Conservation (phyloP, 2,888 invertebrate species). For the Neoaliturus tenellus region DNA sequence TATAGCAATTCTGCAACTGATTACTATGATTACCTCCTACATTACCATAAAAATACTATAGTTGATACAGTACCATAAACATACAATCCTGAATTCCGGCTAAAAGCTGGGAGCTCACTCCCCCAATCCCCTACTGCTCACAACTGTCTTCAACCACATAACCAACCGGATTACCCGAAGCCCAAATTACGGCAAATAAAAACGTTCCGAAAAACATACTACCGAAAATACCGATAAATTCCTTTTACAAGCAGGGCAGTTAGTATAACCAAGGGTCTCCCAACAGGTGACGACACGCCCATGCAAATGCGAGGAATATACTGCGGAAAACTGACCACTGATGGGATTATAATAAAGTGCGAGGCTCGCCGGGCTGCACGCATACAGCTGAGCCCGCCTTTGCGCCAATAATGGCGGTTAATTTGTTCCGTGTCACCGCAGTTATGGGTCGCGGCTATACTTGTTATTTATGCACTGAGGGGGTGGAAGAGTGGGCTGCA, state of each 20-base stretch:
- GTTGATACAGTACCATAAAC: too few relatives aligned
- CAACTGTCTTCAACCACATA: not conserved
- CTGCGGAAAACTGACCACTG: conserved; percentile 6
- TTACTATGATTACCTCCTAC: too few relatives aligned
- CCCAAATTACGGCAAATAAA: not conserved
- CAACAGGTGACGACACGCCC: not conserved
- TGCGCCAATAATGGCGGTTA: conserved; percentile 7
- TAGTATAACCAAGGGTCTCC: not conserved
- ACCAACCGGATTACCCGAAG: not conserved
- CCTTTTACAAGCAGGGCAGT: not conserved
- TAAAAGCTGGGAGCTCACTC: too few relatives aligned
- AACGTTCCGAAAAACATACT: not conserved
- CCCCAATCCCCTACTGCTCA: too few relatives aligned
- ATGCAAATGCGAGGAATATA: not conserved
- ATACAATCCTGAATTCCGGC: too few relatives aligned
- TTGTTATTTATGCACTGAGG: not conserved
- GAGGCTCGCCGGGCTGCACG: not conserved
- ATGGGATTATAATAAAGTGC: conserved; percentile 2
- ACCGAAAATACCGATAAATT: conserved; percentile 5
- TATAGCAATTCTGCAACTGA: too few relatives aligned
- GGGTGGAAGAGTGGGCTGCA: not conserved
- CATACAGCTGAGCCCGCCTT: conserved; percentile 26
- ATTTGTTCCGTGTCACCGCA: conserved; percentile 35
- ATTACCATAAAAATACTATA: too few relatives aligned
- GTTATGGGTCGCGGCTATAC: conserved; percentile 8